Evolutionary conservation across 2,888 invertebrate species (phyloP), one percentile per base, ranked within the genome.

Genomic region (Tanypteryx hageni): DNA sequence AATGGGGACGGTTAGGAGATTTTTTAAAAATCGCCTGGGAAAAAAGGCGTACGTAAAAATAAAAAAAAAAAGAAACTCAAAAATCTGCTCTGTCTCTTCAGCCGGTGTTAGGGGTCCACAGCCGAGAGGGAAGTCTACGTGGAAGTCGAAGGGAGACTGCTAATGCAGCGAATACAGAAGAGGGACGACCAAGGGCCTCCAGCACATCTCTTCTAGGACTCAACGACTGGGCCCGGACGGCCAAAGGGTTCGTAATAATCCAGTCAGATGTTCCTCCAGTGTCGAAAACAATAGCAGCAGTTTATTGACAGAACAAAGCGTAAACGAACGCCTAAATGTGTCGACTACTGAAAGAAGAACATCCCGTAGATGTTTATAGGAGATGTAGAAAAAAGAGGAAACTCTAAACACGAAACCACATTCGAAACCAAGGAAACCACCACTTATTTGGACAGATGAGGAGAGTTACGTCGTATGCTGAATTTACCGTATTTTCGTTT

Each of bases 71-170:
- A 44, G 44, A 44, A 44, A 44, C 44, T 44, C 44, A 76, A 27
- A 64, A 76, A 76, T 76, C 76, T 76, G 18, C 89, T 89, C 89
- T 89, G 89, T 89, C 64, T 89, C 89, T 89, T n/a, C 89, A 89
- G 89, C 89, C 89, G 61, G 89, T 89, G 31, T 89, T 89, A 64
- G 89, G 89, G 64, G 89, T n/a, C 89, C 89, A 89, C 89, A 89
- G 89, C 89, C 31, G 89, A 64, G 89, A 89, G 58, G 89, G 89
- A 31, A 89, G 89, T 44, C 89, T 64, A 10, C 89, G 89, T 10
- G 89, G 89, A 44, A 44, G 61, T 89, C 61, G 89, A 61, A 89
- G 64, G 64, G 89, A 89, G 89, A 68, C 89, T 27, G 64, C 68
- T 13, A 89, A 89, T 64, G 61, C 64, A n/a, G 89, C 9, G 64